Percentiles rank a stretch among this genome's conserved stretches.
These are phyloP conservation scores for Disparrhopalites patrizii DNA, from an alignment of 2,888 invertebrate species.

Conservation along the genomic window DNA sequence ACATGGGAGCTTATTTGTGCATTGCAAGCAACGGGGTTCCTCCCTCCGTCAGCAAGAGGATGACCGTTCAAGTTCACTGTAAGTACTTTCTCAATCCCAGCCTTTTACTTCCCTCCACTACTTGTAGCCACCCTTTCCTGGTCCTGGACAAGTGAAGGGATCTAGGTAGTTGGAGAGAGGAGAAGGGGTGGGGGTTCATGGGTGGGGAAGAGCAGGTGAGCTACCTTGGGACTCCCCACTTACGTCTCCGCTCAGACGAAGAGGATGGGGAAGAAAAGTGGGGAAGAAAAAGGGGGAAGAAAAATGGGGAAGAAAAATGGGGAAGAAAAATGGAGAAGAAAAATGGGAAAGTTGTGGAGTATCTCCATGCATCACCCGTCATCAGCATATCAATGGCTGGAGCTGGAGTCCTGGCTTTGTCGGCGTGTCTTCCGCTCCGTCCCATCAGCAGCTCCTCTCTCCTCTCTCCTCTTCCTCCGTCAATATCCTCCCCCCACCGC, in stretches of 20 bases:
- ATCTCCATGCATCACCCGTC: no score
- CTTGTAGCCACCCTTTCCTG: background rate
- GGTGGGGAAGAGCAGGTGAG: background rate
- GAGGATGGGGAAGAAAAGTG: background rate
- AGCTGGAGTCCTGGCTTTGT: background rate
- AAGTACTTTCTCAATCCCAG: constrained; percentile 55
- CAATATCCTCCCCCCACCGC: no score
- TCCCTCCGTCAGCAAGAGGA: constrained; percentile 81
- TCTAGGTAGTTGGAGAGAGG: background rate
- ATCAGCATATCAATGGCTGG: background rate
- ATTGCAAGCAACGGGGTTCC: constrained; percentile 85
- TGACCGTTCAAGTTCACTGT: constrained; percentile 89
- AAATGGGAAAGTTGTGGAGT: no score
- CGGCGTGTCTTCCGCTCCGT: background rate
- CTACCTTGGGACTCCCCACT: background rate
- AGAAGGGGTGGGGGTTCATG: background rate
- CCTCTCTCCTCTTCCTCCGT: constrained; percentile 9
- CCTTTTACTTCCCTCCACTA: background rate
- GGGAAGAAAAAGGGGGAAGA: background rate
- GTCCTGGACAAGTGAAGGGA: background rate
- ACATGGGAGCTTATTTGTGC: constrained; percentile 66
- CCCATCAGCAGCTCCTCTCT: background rate
- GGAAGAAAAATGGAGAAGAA: background rate
- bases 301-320: background rate
- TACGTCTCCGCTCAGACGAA: background rate